Evolutionary conservation across 2,888 invertebrate genomes (phyloP), one percentile per base, ranked within the genome.

Genomic region (Lomographa bimaculata): DNA sequence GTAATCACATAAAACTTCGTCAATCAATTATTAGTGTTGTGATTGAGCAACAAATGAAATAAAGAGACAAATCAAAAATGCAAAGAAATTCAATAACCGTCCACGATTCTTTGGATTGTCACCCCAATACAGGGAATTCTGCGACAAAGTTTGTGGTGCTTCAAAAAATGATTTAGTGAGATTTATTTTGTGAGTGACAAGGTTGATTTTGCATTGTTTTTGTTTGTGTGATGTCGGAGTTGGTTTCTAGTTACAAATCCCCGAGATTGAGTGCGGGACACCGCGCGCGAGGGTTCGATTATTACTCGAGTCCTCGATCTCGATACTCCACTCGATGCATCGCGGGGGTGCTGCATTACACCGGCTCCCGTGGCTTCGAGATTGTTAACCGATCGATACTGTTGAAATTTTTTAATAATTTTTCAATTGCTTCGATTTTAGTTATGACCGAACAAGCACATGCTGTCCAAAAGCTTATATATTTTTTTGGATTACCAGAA

Each of bases 31-130:
- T 33, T 30, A 57, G 57, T 56, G 59, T 68, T 64, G 56, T 61
- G 62, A 67, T 64, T 64, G 64, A 64, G 61, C 64, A 72, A 71
- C 68, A 71, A 71, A 67, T 54, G 55, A 59, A 75, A 77, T 70
- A 69, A 74, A 76, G 62, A 72, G 72, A 73, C 68, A 76, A 82
- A 81, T 80, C 71, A 80, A 84, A 81, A 81, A 78, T 78, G 76
- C 73, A 77, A 79, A 83, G 79, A 84, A 81, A 84, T 84, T 85
- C 82, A 84, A 85, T 84, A 84, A 84, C 73, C 71, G 70, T 75
- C 73, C 64, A 54, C 67, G 71, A 75, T 79, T 84, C 78, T 81
- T 77, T 76, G 71, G 71, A 76, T 80, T 83, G 82, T 83, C 82
- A 79, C 83, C 82, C 81, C 71, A 74, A 71, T 70, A 71, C 61